Base-by-base conservation (phyloP, 1,140 invertebrate genomes). In the Cydia strobilella region DNA sequence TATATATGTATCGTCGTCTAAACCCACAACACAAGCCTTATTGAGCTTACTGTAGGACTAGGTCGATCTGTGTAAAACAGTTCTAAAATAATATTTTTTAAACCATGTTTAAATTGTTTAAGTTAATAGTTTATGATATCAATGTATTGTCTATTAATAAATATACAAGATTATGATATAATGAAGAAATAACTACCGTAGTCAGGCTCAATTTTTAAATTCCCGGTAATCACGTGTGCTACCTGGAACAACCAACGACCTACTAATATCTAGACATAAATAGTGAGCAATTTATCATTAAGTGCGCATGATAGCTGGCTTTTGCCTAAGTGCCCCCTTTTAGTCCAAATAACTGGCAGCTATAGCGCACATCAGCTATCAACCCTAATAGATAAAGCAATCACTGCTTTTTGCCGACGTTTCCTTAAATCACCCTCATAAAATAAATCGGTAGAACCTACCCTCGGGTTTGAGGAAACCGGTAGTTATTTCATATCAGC, bases 401-500 rank as follows among this genome's bases (percentile, higher is more conserved):
- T 69, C 65, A 69, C 65, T 69, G 65, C 65, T 69, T 35, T 69
- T 69, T 69, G 65, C 76, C 62, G 27, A 76, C 23, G 15, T 76
- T 69, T 45, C 42, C 31, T 73, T 63, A 72, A 74, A 76, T 74
- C 54, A 71, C 42, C 31, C 73, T 69, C 76, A 63, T 77, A 66
- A 72, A 77, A 59, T 71, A 77, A 77, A 77, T 77, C 65, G 65
- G 25, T 72, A 31, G 51, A 72, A 72, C 72, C 25, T 73, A 73
- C 75, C 75, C 73, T 45, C 31, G 9, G 74, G 73, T 74, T 35
- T 72, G 42, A 59, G 65, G 54, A 54, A 74, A 42, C 42, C 15
- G 31, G 45, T 31, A 25, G 27, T 77, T 73, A 7, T 35, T 63
- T 20, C 62, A 73, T 35, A 73, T 72, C 51, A 20, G 65, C 69